Conservation (phyloP, 2,888 invertebrate genomes). For the Saturnia japonica region DNA sequence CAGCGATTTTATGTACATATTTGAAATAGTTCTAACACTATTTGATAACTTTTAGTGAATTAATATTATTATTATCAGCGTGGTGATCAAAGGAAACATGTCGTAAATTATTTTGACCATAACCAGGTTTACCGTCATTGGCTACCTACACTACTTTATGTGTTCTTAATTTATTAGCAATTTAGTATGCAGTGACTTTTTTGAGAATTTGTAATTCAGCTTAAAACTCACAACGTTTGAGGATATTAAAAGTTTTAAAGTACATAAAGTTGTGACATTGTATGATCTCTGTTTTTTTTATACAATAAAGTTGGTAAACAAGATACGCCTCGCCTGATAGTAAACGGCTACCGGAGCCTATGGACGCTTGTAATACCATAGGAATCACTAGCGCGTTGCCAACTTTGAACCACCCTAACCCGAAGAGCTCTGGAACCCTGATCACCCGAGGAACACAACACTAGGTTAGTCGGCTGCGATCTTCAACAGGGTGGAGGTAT, state of each 20-base stretch:
- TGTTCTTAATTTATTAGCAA: neutral
- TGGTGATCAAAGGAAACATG: neutral
- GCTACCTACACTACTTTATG: neutral
- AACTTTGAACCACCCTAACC: no score
- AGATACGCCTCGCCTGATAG: no score
- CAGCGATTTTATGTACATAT: neutral
- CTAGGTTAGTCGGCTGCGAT: no score
- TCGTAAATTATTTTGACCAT: neutral
- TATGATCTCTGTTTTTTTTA: no score
- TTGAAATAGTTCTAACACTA: neutral
- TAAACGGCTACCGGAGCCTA: no score
- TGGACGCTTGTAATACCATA: no score
- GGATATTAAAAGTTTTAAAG: neutral
- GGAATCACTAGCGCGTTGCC: no score
- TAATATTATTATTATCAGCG: neutral
- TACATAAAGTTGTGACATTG: no score
- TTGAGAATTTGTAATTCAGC: neutral
- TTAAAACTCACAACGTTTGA: neutral
- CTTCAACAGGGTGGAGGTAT: no score
- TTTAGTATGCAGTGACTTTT: neutral
- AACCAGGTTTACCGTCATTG: neutral
- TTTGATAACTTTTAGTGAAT: neutral
- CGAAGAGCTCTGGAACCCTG: no score
- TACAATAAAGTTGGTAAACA: no score
- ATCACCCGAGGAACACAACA: no score